Evolutionary conservation across 2,113 vertebrate genomes (phyloP).

Genomic region (Gallinago undulata): DNA sequence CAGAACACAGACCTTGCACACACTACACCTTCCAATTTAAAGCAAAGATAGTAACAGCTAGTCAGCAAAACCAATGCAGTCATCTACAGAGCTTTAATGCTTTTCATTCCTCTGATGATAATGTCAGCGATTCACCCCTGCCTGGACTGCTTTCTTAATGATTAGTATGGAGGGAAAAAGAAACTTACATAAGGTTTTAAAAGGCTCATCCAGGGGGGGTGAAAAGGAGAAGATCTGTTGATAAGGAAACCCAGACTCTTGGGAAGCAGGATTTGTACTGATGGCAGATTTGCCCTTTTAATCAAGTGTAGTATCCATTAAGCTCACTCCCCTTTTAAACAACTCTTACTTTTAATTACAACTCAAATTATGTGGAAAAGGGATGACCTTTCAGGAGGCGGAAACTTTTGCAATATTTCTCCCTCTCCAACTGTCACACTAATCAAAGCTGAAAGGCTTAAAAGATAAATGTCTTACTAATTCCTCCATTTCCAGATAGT

Average conservation of each 20-base stretch:
- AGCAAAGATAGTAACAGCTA: neutral
- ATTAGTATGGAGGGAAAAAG: neutral
- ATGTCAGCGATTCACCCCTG: neutral
- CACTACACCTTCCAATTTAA: neutral
- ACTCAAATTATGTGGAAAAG: neutral
- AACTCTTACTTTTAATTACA: constrained; percentile 17
- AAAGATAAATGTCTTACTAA: neutral
- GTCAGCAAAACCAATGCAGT: neutral
- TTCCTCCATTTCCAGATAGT: neutral
- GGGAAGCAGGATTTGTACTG: neutral
- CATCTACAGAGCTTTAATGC: neutral
- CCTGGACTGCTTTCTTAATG: neutral
- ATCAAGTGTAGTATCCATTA: neutral
- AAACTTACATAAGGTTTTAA: neutral
- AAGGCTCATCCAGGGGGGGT: neutral
- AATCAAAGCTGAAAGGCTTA: neutral
- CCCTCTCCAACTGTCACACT: neutral
- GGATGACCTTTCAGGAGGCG: neutral
- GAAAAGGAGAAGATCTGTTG: neutral
- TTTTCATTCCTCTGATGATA: neutral
- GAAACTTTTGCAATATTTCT: neutral
- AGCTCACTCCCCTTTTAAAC: neutral
- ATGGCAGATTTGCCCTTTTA: neutral
- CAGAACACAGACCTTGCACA: neutral
- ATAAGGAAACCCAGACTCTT: neutral